phyloP scores from a whole-genome alignment of 2,797 vertebrate genomes.

The Phaenicophaeus curvirostris region DNA sequence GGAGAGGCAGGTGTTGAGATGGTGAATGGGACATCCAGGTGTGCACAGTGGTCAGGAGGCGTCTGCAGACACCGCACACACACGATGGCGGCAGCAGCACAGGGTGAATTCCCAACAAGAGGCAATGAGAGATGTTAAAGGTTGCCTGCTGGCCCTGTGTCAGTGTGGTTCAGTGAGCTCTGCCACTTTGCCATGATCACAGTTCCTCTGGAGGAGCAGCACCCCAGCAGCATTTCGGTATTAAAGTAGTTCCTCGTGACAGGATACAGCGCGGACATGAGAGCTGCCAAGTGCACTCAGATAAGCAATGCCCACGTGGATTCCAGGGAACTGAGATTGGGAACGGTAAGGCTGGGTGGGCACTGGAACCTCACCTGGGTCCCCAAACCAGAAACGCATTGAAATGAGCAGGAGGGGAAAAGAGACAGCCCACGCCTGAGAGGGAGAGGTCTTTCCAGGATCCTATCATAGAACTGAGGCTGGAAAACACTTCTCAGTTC shows the following conservation, averaged over 20 bases:
- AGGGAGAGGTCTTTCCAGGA: not conserved
- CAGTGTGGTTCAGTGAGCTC: not conserved
- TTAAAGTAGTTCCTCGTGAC: not conserved
- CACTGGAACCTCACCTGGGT: not conserved
- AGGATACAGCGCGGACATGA: not conserved
- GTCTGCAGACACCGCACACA: not conserved
- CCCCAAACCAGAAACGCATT: not conserved
- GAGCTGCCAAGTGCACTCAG: not conserved
- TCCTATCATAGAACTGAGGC: too few relatives aligned
- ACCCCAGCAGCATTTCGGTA: too few relatives aligned
- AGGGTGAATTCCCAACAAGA: not conserved
- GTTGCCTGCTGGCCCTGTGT: not conserved
- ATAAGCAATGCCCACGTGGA: accelerated
- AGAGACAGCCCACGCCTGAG: not conserved
- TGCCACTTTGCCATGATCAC: accelerated
- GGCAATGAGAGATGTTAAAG: not conserved
- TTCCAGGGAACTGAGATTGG: not conserved
- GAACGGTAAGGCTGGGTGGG: not conserved
- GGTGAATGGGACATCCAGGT: not conserved
- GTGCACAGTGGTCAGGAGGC: accelerated
- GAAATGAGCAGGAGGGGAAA: not conserved
- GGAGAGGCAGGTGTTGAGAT: accelerated
- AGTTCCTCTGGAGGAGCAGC: not conserved
- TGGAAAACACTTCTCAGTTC: too few relatives aligned
- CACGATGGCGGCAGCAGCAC: not conserved